Evolutionary conservation across 2,888 invertebrate genomes (phyloP), one percentile per base, ranked within the genome.

Genomic region (Sabellastarte sp.): DNA sequence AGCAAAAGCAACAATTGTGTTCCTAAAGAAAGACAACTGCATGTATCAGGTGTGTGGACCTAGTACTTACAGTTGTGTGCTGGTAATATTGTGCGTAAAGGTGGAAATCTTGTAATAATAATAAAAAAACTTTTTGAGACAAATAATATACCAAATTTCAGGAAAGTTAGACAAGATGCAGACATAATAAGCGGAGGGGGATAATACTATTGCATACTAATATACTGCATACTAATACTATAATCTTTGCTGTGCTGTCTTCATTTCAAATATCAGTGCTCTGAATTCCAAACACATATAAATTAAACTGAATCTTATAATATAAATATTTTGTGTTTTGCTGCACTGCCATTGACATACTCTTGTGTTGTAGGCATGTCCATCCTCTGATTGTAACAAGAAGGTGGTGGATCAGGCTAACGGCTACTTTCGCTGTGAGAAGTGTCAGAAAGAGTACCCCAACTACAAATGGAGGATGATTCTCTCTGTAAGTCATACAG

Each of bases 401-500:
- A 99, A 99, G 84, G 87, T 97, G 0, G 86, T 93, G 5, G 95
- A 97, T 82, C 89, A 91, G 77, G 90, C 90, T 69, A 93, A 93
- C 77, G 93, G 93, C 0, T 87, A 90, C 79, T 98, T 89, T 84
- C 87, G 94, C 60, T 99, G 99, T 84, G 98, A 98, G 83, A 98
- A 98, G 84, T 99, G 99, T 82, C 89, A 90, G 77, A 87, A 89
- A 61, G 93, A 93, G 71, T 92, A 88, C 80, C 89, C 91, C 0
- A 90, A 90, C 73, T 97, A 90, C 83, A 93, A 93, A 78, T 93
- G 93, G 85, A 88, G 96, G 53, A 85, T 95, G 70, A 86, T 98
- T 61, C 83, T 93, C 30, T n/a, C n/a, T n/a, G n/a, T n/a, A n/a
- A n/a, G n/a, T n/a, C n/a, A n/a, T n/a, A n/a, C 88, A 77, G 93